Base-by-base conservation (phyloP, 1,140 invertebrate genomes). In the Trigoniulus corallinus region DNA sequence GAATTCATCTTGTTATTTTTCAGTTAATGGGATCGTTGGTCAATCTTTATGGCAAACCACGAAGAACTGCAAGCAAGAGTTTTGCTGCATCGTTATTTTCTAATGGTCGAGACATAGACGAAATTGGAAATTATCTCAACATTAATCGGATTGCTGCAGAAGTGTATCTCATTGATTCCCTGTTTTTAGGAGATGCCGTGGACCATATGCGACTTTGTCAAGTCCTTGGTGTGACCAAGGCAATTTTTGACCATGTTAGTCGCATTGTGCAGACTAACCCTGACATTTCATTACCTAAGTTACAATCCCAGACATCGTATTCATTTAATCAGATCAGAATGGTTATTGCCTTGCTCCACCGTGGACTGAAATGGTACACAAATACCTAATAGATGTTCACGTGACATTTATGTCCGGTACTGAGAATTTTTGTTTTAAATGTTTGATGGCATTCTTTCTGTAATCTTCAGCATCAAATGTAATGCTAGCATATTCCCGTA, bases 311-410 rank as follows among this genome's bases (percentile, higher is more conserved):
- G 15, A 49, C 47, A 10, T 10, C 4, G 3, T 49, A 49, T 23
- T 18, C 47, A n/a, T 37, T 46, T 24, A 49, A 49, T 23, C 47
- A 49, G 39, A 41, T 49, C n/a, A 4, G 47, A 18, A n/a, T 49
- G 47, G 34, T 25, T 41, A 41, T 49, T 37, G 47, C 47, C 3
- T 21, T 25, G 7, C 20, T 49, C 7, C 39, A 41, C 29, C 34
- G 47, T 20, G 39, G 39, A 10, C 26, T 49, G 12, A 22, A 22
- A 13, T 49, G 47, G 47, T 3, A 41, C 10, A 4, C 47, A 4
- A 29, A 49, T 13, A 12, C 12, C 12, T 39, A 12, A 12, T 39
- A 12, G 37, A 13, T 39, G 12, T 12, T 18, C 12, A 39, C 12
- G 12, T 12, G 12, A 18, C 37, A 12, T 39, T 39, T 39, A n/a